phyloP scores from a whole-genome alignment of 1,140 invertebrate genomes.

The Physella acuta region DNA sequence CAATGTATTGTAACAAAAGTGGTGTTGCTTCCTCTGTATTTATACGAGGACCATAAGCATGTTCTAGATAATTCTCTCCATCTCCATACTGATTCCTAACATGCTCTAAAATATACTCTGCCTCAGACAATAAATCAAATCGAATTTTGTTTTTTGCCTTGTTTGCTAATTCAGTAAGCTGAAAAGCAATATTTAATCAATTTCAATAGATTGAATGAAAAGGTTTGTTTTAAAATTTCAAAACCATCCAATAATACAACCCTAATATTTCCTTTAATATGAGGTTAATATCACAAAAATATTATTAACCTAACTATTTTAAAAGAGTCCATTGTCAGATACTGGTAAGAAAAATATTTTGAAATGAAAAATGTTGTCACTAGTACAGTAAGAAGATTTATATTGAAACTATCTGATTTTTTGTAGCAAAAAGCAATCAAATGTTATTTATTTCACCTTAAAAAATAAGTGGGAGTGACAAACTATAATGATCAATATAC shows the following conservation, averaged over 20 bases:
- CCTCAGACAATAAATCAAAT: constrained; percentile 51
- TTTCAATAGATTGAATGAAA: constrained; percentile 42
- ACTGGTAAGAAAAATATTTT: neutral
- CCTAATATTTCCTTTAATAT: neutral
- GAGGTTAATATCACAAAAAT: neutral
- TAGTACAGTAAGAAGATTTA: too few relatives aligned
- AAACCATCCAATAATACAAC: constrained; percentile 13
- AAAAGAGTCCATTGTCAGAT: neutral
- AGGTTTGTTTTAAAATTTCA: constrained; percentile 51
- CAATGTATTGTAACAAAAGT: constrained; percentile 47
- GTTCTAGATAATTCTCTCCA: constrained; percentile 45
- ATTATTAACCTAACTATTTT: neutral
- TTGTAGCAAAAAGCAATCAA: too few relatives aligned
- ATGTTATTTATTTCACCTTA: too few relatives aligned
- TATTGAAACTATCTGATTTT: too few relatives aligned
- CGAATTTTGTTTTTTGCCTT: constrained; percentile 45
- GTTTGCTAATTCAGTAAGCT: constrained; percentile 38
- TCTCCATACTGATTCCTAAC: constrained; percentile 49
- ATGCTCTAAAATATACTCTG: constrained; percentile 46
- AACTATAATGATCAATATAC: too few relatives aligned
- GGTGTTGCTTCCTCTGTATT: constrained; percentile 46
- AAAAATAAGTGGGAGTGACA: too few relatives aligned
- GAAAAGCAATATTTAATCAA: constrained; percentile 43
- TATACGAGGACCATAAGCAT: constrained; percentile 48
- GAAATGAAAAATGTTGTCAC: neutral